A percentile compares a stretch with the other conserved stretches of the same genome.
phyloP scores from a whole-genome alignment of 2,888 invertebrate species.

The Drosophila suboccidentalis region DNA sequence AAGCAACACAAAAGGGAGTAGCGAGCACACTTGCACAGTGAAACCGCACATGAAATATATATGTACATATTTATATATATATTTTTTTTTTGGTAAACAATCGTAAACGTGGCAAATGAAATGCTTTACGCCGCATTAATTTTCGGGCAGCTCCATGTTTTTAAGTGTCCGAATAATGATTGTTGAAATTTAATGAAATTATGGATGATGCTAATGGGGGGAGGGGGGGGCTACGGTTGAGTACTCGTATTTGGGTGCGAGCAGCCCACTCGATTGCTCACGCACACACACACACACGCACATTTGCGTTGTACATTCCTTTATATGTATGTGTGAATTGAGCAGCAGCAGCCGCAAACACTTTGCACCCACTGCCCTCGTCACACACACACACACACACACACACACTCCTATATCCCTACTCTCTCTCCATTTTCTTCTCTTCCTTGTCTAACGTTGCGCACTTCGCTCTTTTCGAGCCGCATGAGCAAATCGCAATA shows the following conservation, averaged over 20 bases:
- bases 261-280: slow-evolving; percentile 17
- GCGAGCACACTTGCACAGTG: slow-evolving; percentile 19
- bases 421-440: slow-evolving; percentile 9
- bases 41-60: slow-evolving; percentile 2
- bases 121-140: slow-evolving; percentile 22
- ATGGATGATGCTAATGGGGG: slow-evolving; percentile 34
- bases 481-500: slow-evolving; percentile 83
- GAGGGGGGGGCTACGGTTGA: slow-evolving; percentile 6
- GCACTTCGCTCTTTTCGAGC: slow-evolving; percentile 76
- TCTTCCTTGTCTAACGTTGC: slow-evolving; percentile 41
- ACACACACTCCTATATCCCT: slow-evolving; percentile 17
- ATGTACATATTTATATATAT: background rate
- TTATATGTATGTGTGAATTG: slow-evolving; percentile 30
- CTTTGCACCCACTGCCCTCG: slow-evolving; percentile 64
- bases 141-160: slow-evolving; percentile 3
- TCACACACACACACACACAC: slow-evolving; percentile 20
- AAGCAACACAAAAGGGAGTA: slow-evolving; percentile 28
- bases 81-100: background rate
- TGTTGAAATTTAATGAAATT: slow-evolving; percentile 41
- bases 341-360: slow-evolving; percentile 49
- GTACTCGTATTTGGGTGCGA: slow-evolving; percentile 6
- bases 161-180: slow-evolving; percentile 35
- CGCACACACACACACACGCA: slow-evolving; percentile 9
- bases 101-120: slow-evolving; percentile 14
- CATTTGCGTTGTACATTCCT: slow-evolving; percentile 12